Evolutionary conservation across 2,888 invertebrate species (phyloP).

Genomic region (Leucophora obtusa): DNA sequence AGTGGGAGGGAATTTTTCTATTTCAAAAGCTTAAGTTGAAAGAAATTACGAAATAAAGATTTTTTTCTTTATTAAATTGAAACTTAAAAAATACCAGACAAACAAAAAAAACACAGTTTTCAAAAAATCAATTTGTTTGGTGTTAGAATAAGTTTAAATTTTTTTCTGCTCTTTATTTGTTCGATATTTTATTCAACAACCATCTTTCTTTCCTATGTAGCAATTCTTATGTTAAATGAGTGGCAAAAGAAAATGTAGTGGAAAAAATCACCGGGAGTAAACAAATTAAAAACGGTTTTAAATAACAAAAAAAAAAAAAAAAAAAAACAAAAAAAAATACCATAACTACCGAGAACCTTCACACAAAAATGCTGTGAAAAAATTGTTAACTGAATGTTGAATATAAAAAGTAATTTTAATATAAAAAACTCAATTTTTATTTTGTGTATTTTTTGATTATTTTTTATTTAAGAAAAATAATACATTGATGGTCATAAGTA

Average conservation of each 20-base stretch:
- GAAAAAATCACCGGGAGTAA: slow-evolving; percentile 59
- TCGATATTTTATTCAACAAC: slow-evolving; percentile 34
- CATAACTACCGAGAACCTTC: not conserved
- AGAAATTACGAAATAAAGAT: slow-evolving; percentile 17
- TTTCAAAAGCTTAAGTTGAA: not conserved
- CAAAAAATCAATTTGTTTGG: slow-evolving; percentile 51
- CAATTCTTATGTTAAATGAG: slow-evolving; percentile 50
- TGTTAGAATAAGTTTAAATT: slow-evolving; percentile 40
- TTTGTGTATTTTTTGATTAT: not conserved
- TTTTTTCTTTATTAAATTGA: slow-evolving; percentile 7
- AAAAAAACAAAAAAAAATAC: not conserved
- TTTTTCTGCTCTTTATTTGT: slow-evolving; percentile 8
- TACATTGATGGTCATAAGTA: too few species aligned
- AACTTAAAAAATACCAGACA: slow-evolving; percentile 6
- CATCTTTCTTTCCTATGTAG: slow-evolving; percentile 34
- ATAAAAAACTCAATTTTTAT: slow-evolving; percentile 8
- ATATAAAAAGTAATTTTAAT: slow-evolving; percentile 29
- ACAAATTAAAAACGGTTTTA: slow-evolving; percentile 57
- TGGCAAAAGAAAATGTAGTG: slow-evolving; percentile 61
- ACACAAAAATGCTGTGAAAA: slow-evolving; percentile 3
- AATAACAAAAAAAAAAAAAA: slow-evolving; percentile 24
- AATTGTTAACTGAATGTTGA: slow-evolving; percentile 13
- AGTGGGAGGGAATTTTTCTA: not conserved
- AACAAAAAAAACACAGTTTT: slow-evolving; percentile 3
- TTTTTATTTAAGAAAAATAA: too few species aligned